These are phyloP conservation scores for Henricia sp. DNA, from an alignment of 53 echinoderm and acorn worm species.

Conservation along the genomic window DNA sequence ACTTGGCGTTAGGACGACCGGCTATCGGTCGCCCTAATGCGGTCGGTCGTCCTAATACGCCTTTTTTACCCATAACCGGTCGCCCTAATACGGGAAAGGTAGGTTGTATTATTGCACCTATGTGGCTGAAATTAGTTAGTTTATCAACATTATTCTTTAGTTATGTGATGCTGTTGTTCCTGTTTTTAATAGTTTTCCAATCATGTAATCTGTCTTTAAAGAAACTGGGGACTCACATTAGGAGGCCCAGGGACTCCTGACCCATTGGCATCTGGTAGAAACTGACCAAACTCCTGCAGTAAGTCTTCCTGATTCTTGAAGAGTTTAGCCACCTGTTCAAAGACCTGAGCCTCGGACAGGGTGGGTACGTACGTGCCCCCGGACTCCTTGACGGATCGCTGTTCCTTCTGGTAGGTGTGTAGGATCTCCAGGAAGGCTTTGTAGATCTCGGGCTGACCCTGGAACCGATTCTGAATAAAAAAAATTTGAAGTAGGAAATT, in stretches of 20 bases:
- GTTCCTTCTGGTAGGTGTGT: slow-evolving; percentile 99
- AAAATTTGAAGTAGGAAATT: neutral
- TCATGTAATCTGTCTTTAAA: no score
- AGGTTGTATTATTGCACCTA: no score
- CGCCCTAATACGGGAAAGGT: no score
- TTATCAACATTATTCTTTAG: no score
- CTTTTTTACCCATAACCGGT: no score
- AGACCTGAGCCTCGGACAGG: slow-evolving; percentile 96
- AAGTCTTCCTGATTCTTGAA: slow-evolving; percentile 99
- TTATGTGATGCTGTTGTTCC: no score
- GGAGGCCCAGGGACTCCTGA: slow-evolving; percentile 51
- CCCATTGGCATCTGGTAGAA: slow-evolving; percentile 96
- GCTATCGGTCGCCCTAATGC: no score
- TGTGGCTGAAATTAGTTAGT: no score
- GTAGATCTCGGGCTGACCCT: slow-evolving; percentile 99
- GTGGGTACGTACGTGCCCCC: slow-evolving; percentile 92
- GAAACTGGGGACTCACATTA: slow-evolving; percentile 27
- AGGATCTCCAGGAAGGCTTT: slow-evolving; percentile 98
- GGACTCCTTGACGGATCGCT: slow-evolving; percentile 96
- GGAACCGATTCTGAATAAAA: slow-evolving; percentile 90
- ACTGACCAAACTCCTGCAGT: slow-evolving; percentile 98
- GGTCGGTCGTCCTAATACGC: no score
- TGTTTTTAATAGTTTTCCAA: no score
- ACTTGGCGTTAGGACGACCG: no score
- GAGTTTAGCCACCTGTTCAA: slow-evolving; percentile 94